These are phyloP conservation scores for Antechinus stuartii DNA, from an alignment of 2,113 vertebrate species.

Conservation along the genomic window DNA sequence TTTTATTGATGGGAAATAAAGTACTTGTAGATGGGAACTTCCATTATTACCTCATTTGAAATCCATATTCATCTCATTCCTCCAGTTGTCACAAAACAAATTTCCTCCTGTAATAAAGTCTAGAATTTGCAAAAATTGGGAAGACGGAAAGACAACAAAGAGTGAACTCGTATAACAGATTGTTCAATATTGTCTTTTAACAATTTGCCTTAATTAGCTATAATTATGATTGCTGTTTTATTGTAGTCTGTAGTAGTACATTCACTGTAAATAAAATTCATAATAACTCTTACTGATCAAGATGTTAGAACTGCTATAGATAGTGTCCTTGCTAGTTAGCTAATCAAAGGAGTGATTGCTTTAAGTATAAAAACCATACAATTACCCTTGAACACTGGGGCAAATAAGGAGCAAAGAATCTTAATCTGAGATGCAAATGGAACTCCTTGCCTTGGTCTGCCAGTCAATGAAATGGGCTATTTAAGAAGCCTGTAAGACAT, in stretches of 20 bases:
- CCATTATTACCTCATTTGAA: background rate
- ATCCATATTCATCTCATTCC: background rate
- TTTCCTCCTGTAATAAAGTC: background rate
- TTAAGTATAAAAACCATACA: background rate
- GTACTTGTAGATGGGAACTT: background rate
- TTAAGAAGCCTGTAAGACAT: too few species aligned
- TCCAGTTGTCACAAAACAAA: background rate
- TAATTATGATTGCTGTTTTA: background rate
- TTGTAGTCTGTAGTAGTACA: background rate
- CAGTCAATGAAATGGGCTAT: too few species aligned
- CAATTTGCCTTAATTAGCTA: background rate
- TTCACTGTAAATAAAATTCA: background rate
- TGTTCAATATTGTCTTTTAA: background rate
- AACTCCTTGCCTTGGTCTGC: too few species aligned
- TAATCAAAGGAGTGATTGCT: background rate
- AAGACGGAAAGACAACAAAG: background rate
- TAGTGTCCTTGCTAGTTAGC: background rate
- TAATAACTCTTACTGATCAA: background rate
- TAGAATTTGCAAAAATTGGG: background rate
- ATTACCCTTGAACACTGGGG: background rate
- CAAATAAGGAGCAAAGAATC: background rate
- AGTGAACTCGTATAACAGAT: background rate
- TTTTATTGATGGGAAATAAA: background rate
- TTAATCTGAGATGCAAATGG: too few species aligned
- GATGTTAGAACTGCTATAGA: background rate